Evolutionary conservation across 2,113 vertebrate genomes (phyloP).

Genomic region (Sciurus niger): DNA sequence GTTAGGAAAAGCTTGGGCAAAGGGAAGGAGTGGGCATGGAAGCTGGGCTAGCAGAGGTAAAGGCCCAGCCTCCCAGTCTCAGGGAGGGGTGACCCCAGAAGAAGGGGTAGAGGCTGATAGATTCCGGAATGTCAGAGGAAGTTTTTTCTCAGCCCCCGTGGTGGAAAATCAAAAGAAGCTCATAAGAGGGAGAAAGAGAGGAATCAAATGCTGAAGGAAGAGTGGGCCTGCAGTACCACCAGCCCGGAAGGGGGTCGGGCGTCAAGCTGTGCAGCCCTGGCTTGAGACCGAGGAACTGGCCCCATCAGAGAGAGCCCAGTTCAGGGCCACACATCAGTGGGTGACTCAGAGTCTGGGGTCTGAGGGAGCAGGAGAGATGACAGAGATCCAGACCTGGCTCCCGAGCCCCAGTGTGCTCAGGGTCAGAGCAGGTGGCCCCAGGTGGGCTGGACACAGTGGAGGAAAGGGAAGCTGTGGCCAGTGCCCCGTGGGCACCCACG

Average conservation of each 20-base stretch:
- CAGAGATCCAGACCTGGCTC: neutral
- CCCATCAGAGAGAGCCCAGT: neutral
- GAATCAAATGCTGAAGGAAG: neutral
- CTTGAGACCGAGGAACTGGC: neutral
- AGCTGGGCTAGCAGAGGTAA: neutral
- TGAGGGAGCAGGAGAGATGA: neutral
- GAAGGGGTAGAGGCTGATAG: neutral
- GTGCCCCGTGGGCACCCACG: neutral
- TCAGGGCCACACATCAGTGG: accelerated
- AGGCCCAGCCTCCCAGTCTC: neutral
- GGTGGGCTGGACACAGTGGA: neutral
- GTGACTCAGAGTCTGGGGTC: neutral
- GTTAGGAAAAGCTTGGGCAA: neutral
- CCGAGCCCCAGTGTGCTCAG: accelerated
- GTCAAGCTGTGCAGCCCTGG: neutral
- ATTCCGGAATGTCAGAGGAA: neutral
- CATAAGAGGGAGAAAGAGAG: neutral
- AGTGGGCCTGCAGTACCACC: accelerated
- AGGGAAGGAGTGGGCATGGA: neutral
- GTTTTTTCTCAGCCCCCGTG: accelerated
- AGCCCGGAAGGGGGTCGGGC: no score
- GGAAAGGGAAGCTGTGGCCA: neutral
- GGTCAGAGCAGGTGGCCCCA: neutral
- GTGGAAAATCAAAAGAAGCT: neutral
- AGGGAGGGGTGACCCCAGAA: accelerated